Percentiles rank a stretch among this genome's conserved stretches.
phyloP scores from a whole-genome alignment of 1,140 invertebrate genomes.

The Doryteuthis pealeii region DNA sequence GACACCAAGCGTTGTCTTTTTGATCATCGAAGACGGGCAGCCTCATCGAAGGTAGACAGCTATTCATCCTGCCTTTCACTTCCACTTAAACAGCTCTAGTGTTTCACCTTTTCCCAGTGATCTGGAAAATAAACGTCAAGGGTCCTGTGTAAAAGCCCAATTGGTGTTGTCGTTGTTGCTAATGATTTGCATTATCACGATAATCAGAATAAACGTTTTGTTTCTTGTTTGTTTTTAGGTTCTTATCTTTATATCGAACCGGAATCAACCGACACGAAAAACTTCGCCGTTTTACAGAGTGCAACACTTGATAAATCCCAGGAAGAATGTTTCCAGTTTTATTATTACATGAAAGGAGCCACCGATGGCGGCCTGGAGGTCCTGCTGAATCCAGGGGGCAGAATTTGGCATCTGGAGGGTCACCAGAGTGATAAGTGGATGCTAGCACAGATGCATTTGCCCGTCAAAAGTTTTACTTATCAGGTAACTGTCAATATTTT shows the following conservation, averaged over 20 bases:
- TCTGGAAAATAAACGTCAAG: too few relatives aligned
- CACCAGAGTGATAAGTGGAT: slow-evolving; percentile 41
- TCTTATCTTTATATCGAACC: slow-evolving; percentile 53
- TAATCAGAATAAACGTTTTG: too few relatives aligned
- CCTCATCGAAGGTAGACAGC: too few relatives aligned
- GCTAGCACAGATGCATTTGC: slow-evolving; percentile 28
- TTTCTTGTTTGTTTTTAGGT: too few relatives aligned
- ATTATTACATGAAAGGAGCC: slow-evolving; percentile 75
- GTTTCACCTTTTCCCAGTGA: too few relatives aligned
- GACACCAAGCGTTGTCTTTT: too few relatives aligned
- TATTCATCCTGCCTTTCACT: too few relatives aligned
- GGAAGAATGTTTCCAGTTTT: slow-evolving; percentile 63
- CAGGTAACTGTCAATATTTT: slow-evolving; percentile 41
- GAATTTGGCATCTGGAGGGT: slow-evolving; percentile 17
- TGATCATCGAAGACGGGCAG: too few relatives aligned
- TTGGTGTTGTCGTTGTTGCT: too few relatives aligned
- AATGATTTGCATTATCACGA: too few relatives aligned
- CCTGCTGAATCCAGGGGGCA: slow-evolving; percentile 23
- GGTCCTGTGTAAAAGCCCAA: too few relatives aligned
- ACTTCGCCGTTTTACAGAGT: slow-evolving; percentile 34
- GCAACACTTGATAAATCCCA: slow-evolving; percentile 22
- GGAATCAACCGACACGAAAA: slow-evolving; percentile 45
- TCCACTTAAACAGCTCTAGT: too few relatives aligned
- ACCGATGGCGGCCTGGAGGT: slow-evolving; percentile 45
- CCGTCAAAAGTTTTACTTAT: slow-evolving; percentile 17